These are phyloP conservation scores for Apodemus speciosus DNA, from an alignment of 2,113 vertebrate species.

Conservation along the genomic window DNA sequence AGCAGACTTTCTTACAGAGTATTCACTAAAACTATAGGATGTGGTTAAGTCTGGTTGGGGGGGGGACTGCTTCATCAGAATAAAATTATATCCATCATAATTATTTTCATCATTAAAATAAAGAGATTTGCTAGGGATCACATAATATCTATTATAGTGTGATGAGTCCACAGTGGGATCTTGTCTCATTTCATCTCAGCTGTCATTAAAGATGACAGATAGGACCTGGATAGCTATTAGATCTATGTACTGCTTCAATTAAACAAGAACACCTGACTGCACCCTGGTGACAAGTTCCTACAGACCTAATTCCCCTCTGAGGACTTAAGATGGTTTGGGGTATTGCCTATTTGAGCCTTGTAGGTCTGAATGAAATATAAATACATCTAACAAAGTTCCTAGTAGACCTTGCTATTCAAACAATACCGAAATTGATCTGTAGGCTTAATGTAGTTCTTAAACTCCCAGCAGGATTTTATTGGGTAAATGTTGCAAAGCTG, in stretches of 20 bases:
- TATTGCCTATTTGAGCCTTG: not conserved
- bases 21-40: not conserved
- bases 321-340: not conserved
- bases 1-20: not conserved
- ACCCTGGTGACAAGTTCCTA: not conserved
- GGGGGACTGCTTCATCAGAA: not conserved
- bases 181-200: not conserved
- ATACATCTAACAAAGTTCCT: not conserved
- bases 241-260: not conserved
- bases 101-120: not conserved
- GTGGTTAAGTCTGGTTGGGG: not conserved
- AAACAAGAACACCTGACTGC: not conserved
- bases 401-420: not conserved
- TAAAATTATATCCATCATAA: not conserved
- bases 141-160: not conserved
- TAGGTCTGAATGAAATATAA: not conserved
- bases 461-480: not conserved
- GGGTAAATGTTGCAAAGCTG: not conserved
- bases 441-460: not conserved
- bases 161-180: not conserved
- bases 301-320: not conserved
- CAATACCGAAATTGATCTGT: not conserved
- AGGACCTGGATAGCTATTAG: not conserved
- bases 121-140: not conserved
- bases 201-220: not conserved